Percentiles rank a stretch among this genome's conserved stretches.
These are phyloP conservation scores for Todiramphus saurophagus DNA, from an alignment of 2,113 vertebrate species.

Conservation along the genomic window DNA sequence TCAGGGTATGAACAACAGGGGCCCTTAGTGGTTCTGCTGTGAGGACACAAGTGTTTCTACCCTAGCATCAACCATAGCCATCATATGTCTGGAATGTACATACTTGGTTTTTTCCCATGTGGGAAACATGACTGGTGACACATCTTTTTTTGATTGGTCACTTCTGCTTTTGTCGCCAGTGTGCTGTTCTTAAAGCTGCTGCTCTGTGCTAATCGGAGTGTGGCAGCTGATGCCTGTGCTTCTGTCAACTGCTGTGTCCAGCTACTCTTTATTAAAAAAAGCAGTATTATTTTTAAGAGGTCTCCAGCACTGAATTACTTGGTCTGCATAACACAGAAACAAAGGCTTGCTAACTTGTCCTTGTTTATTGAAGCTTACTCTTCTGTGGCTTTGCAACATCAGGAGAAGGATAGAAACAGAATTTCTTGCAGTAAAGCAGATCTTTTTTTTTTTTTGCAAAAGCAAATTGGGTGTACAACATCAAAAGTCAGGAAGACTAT, in stretches of 20 bases:
- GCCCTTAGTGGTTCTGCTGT: neutral
- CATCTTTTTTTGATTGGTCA: neutral
- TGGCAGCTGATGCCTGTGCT: neutral
- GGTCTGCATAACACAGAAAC: neutral
- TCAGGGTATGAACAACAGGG: neutral
- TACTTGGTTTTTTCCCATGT: neutral
- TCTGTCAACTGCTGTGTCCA: neutral
- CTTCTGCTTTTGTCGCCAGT: neutral
- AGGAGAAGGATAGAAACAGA: neutral
- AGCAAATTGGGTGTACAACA: neutral
- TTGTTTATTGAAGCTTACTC: neutral
- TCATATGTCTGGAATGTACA: neutral
- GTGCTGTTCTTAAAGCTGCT: neutral
- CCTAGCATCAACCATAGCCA: neutral
- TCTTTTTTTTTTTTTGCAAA: neutral
- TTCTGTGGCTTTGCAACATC: neutral
- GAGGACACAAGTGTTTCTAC: neutral
- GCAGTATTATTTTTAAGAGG: neutral
- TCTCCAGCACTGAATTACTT: neutral
- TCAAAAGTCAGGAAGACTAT: constrained; percentile 3
- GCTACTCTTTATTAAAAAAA: neutral
- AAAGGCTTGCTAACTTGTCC: neutral
- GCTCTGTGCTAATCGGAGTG: neutral
- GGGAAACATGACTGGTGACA: neutral
- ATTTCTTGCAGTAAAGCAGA: neutral